Conservation (phyloP, 2,888 invertebrate genomes). For the Pherbina coryleti region DNA sequence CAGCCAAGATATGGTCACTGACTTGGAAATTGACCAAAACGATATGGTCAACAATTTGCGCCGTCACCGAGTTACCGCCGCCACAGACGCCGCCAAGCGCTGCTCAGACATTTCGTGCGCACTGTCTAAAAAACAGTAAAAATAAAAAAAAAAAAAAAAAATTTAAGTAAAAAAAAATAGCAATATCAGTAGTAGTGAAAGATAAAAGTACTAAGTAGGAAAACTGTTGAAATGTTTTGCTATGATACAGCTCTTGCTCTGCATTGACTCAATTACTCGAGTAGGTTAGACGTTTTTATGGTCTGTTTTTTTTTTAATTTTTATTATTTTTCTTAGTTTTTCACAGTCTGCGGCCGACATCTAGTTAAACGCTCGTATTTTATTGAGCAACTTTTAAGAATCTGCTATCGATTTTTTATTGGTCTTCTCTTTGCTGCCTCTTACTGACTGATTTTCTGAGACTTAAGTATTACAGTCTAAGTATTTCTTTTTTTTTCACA, state of each 20-base stretch:
- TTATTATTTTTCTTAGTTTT: not conserved
- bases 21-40: constrained; percentile 31
- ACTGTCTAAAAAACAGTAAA: not conserved
- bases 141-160: not conserved
- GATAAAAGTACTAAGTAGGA: not conserved
- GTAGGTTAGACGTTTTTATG: not conserved
- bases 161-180: not conserved
- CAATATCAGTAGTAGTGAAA: not conserved
- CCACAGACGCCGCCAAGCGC: not conserved
- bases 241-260: not conserved
- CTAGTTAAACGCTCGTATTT: constrained; percentile 23
- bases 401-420: constrained; percentile 28
- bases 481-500: not conserved
- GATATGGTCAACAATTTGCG: constrained; percentile 15
- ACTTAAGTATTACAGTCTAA: not conserved
- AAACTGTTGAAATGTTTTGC: constrained; percentile 4
- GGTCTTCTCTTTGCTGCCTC: not conserved
- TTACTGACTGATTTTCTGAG: not conserved
- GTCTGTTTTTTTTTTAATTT: not conserved
- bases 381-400: constrained; percentile 28
- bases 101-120: not conserved
- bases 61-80: not conserved
- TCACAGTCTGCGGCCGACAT: constrained; percentile 5
- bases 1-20: constrained; percentile 10
- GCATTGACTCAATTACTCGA: not conserved